A percentile compares a stretch with the other conserved stretches of the same genome.
These are phyloP conservation scores for Manis crassicaudata DNA, from an alignment of 2,797 vertebrate genomes.

Conservation along the genomic window DNA sequence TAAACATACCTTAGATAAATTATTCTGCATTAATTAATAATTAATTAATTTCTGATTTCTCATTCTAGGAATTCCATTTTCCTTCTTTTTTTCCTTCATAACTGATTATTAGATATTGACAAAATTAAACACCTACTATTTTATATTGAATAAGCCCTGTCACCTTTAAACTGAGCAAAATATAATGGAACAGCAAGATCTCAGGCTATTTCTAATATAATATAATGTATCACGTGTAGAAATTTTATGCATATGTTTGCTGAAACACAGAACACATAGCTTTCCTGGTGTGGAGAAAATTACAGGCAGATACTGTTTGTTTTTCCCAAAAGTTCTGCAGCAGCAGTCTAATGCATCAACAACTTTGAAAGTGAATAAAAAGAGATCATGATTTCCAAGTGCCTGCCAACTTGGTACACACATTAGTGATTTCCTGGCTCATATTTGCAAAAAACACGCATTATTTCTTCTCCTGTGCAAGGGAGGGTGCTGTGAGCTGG, in stretches of 20 bases:
- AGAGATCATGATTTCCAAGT: not conserved
- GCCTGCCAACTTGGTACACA: not conserved
- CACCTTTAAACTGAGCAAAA: not conserved
- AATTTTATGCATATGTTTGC: not conserved
- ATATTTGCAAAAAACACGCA: not conserved
- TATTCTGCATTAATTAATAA: not conserved
- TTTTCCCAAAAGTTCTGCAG: not conserved
- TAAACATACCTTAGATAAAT: conserved; percentile 22
- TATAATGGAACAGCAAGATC: conserved; percentile 13
- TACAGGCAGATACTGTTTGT: not conserved
- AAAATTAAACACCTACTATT: conserved; percentile 1
- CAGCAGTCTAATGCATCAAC: not conserved
- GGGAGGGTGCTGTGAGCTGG: not conserved
- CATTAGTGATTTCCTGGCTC: not conserved
- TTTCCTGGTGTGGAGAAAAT: not conserved
- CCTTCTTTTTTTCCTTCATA: not conserved
- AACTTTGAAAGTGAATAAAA: not conserved
- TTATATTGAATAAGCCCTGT: not conserved
- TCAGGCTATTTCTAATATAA: conserved; percentile 30
- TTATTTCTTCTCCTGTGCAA: not conserved
- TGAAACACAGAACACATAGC: not conserved
- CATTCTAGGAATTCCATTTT: not conserved
- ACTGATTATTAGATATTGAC: not conserved
- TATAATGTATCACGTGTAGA: not conserved
- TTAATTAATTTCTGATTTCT: not conserved